Percentiles rank a stretch among this genome's conserved stretches.
Evolutionary conservation across 2,113 vertebrate species (phyloP).

Genomic region (Morphnarchus princeps): DNA sequence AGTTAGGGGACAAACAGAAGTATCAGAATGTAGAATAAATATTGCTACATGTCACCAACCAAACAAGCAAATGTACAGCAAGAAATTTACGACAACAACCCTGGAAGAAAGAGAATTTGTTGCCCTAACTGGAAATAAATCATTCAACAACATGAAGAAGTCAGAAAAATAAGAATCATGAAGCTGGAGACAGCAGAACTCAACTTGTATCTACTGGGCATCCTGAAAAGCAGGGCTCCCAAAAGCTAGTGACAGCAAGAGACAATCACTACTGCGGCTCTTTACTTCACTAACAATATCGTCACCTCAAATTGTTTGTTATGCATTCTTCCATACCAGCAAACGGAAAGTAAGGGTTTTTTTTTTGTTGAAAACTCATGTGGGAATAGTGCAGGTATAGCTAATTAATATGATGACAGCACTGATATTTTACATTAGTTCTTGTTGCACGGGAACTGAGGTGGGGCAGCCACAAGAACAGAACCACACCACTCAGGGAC

Average conservation of each 20-base stretch:
- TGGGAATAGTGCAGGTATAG: not conserved
- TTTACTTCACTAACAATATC: not conserved
- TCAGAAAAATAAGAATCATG: not conserved
- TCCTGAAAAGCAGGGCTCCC: not conserved
- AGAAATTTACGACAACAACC: conserved; percentile 26
- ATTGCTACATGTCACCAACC: conserved; percentile 14
- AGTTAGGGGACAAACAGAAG: conserved; percentile 2
- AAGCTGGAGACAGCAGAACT: not conserved
- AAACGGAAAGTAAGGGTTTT: not conserved
- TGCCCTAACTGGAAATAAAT: conserved; percentile 3
- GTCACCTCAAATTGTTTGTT: not conserved
- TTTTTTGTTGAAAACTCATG: not conserved
- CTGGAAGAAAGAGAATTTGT: conserved; percentile 7
- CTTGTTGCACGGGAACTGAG: not conserved
- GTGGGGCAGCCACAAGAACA: fast-evolving
- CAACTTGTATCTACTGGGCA: not conserved
- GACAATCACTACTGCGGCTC: not conserved
- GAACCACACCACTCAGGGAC: not conserved
- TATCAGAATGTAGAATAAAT: conserved; percentile 20
- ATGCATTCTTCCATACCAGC: not conserved
- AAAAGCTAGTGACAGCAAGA: not conserved
- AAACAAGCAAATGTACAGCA: not conserved
- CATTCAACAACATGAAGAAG: conserved; percentile 21
- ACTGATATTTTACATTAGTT: not conserved
- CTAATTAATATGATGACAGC: not conserved